Conservation (phyloP, 2,113 vertebrate species). For the Arothron firmamentum region DNA sequence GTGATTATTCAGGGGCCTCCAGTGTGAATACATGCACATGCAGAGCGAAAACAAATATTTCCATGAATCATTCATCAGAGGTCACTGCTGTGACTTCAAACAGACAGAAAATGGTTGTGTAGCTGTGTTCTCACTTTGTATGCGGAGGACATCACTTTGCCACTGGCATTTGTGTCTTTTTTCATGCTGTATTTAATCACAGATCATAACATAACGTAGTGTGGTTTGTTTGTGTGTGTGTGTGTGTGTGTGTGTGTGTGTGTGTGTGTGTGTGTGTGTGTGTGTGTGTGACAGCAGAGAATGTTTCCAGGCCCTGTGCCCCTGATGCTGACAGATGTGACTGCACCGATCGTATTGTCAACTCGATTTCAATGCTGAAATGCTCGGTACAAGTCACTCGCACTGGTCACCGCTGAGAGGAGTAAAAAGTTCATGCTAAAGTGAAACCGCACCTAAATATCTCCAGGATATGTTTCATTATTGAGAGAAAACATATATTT, state of each 20-base stretch:
- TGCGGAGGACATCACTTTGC: slow-evolving; percentile 43
- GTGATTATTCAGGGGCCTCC: no score
- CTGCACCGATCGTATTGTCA: background rate
- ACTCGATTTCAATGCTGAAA: background rate
- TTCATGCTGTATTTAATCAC: slow-evolving; percentile 22
- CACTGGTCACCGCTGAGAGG: background rate
- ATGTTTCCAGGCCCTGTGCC: background rate
- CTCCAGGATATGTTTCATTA: no score
- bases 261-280: slow-evolving; percentile 4
- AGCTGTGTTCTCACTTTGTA: slow-evolving; percentile 16
- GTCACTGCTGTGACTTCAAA: slow-evolving; percentile 2
- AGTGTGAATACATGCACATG: background rate
- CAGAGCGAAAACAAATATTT: background rate
- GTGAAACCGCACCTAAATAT: background rate
- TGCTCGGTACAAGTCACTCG: background rate
- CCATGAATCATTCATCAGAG: slow-evolving; percentile 51
- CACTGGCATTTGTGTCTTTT: slow-evolving; percentile 31
- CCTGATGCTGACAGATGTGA: slow-evolving; percentile 2
- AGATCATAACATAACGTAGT: slow-evolving; percentile 13
- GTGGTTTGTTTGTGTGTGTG: slow-evolving; percentile 3
- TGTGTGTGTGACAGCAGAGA: background rate
- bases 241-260: slow-evolving; percentile 7
- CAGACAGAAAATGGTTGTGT: slow-evolving; percentile 28
- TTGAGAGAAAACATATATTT: background rate
- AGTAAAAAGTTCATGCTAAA: background rate